Base-by-base conservation (phyloP, 1,140 invertebrate genomes). In the Tetragonula clypearis region DNA sequence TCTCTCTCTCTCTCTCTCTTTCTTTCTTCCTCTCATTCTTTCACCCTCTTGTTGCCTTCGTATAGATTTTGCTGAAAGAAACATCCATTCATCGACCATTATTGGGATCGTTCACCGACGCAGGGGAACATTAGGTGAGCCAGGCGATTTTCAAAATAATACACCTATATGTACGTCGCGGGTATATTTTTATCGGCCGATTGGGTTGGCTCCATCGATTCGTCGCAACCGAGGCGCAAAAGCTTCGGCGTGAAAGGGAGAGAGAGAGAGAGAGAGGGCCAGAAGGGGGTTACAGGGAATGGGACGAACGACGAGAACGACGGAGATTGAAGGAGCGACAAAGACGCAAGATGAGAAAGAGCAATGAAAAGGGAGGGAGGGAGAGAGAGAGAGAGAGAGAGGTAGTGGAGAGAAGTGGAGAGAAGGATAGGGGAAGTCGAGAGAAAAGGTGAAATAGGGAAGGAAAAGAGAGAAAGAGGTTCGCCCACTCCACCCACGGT, bases 401-500 rank as follows among this genome's bases (percentile, higher is more conserved):
- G 19, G 68, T 53, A 79, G 8, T 65, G 79, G 53, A 35, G 21
- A 55, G 66, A 17, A n/a, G 58, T 17, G 73, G 26, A 62, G n/a
- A n/a, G 35, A 26, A 62, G 56, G 17, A 41, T 21, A 71, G 69
- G 65, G 75, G 9, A 19, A 53, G 80, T 23, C 19, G 62, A 76
- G 79, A 77, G 79, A 83, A 88, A 87, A 87, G 69, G 69, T 60
- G 84, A 69, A 75, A 84, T 35, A 23, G 55, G 26, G 68, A 41
- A 66, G 66, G 73, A 71, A 84, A 82, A 80, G 78, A 88, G 84
- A 83, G 30, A 86, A 80, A 82, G 77, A 80, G 41, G 71, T 88
- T 82, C 91, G 86, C 88, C 88, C 91, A 89, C 86, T 86, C 87
- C 88, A 90, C 79, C 91, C 86, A 88, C 87, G 91, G 91, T 87